These are phyloP conservation scores for Odontomyia ornata DNA, from an alignment of 2,888 invertebrate species.

Conservation along the genomic window DNA sequence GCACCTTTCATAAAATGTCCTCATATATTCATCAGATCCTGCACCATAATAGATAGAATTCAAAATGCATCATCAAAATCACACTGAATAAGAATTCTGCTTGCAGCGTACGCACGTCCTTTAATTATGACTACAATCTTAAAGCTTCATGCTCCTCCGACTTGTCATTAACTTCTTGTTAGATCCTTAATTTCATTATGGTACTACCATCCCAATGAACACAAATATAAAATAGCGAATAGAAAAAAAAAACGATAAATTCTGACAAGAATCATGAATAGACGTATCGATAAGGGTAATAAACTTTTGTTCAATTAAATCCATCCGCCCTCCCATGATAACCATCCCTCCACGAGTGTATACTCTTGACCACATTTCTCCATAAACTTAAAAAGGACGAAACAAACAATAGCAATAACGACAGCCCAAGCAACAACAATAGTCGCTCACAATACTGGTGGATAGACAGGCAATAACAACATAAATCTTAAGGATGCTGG, in stretches of 20 bases:
- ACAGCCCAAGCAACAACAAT: conserved; percentile 8
- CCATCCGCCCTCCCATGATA: background rate
- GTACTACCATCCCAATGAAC: background rate
- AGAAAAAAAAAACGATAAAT: conserved; percentile 15
- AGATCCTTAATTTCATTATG: background rate
- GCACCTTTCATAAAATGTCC: too few species aligned
- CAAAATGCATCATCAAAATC: too few species aligned
- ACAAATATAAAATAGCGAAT: background rate
- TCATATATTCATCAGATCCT: too few species aligned
- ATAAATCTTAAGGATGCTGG: conserved; percentile 35
- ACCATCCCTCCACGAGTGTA: background rate
- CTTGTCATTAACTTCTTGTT: background rate
- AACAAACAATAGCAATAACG: background rate
- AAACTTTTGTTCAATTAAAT: conserved; percentile 35
- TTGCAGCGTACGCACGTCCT: too few species aligned
- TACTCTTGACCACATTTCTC: background rate
- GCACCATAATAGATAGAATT: too few species aligned
- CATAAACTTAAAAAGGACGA: background rate
- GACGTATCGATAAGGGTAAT: conserved; percentile 31
- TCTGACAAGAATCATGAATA: conserved; percentile 9
- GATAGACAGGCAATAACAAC: conserved; percentile 39
- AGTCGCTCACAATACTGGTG: conserved; percentile 5
- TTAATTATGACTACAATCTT: too few species aligned
- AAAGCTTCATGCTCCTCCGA: too few species aligned
- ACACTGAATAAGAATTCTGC: too few species aligned